Base-by-base conservation (phyloP, 1,140 invertebrate genomes). In the honey bee (Apis mellifera) region DNA sequence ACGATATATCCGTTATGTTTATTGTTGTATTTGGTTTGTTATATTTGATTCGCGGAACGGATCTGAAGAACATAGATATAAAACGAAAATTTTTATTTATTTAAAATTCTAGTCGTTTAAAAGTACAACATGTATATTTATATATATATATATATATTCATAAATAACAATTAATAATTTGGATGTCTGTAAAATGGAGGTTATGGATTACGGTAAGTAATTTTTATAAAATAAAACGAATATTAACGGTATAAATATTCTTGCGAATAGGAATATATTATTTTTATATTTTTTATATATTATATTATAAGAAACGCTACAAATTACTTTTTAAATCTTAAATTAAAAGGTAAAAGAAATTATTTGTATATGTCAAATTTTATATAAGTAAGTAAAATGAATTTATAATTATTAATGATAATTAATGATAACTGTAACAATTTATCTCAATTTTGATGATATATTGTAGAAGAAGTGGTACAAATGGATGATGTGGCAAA, bases 121-220 rank as follows among this genome's bases (percentile, higher is more conserved):
- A 2, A 64, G 7, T 54, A 21, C 7, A 80, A 48, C 21, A 48
- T 21, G 2, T 21, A 13, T 50, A 50, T 1, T 4, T 52, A 32
- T 42, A 52, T 9, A n/a, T 52, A 32, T 42, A 52, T 9, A n/a
- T 1, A 21, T 52, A 72, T 17, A 72, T 17, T 13, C 13, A 17
- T 9, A 72, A 9, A 42, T 62, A 50, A 1, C 32, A 42, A 42
- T 42, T 42, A 42, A 42, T 42, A 42, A 21, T 60, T 76, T 68
- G 13, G 0, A 80, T 48, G 50, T 26, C 54, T 42, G 9, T 42
- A 19, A 52, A 26, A 82, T 76, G 55, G 79, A 76, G 79, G 79
- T 82, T 82, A 82, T 82, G 73, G 79, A 82, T 59, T 60, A 54
- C 12, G 48, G 79, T 82, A 82, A 82, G 73, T 76, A 60, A 42